Percentiles rank a stretch among this genome's conserved stretches.
Conservation (phyloP, 2,888 invertebrate species). For the Salpingus planirostris region DNA sequence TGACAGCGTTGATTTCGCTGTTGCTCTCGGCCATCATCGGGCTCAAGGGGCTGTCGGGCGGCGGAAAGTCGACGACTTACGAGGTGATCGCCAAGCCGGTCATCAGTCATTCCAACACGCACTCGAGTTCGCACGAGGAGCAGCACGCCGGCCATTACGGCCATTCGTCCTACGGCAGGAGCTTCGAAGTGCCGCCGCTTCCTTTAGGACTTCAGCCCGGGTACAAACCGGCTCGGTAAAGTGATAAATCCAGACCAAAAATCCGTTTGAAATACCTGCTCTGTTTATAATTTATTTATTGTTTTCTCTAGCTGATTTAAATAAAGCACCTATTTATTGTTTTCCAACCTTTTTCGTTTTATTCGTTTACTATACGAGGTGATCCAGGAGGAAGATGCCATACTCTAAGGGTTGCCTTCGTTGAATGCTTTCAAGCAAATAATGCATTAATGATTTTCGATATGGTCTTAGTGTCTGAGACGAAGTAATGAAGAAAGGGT, state of each 20-base stretch:
- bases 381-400: background rate
- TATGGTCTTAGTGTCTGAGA: no score
- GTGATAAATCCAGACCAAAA: background rate
- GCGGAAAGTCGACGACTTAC: slow-evolving; percentile 63
- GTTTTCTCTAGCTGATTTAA: background rate
- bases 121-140: slow-evolving; percentile 54
- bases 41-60: slow-evolving; percentile 57
- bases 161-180: slow-evolving; percentile 41
- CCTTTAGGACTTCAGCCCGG: slow-evolving; percentile 31
- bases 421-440: no score
- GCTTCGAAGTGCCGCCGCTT: slow-evolving; percentile 34
- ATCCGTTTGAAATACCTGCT: no score
- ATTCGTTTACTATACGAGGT: background rate
- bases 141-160: slow-evolving; percentile 33
- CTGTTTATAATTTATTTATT: background rate
- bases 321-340: background rate
- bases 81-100: slow-evolving; percentile 74
- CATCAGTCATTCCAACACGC: slow-evolving; percentile 57
- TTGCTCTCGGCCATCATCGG: slow-evolving; percentile 66
- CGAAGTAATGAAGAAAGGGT: no score
- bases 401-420: no score
- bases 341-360: background rate
- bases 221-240: slow-evolving; percentile 24
- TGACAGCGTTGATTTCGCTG: slow-evolving; percentile 69
- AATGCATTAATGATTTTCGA: no score